Evolutionary conservation across 2,888 invertebrate genomes (phyloP), one percentile per base, ranked within the genome.

Genomic region (Caenorhabditis japonica): DNA sequence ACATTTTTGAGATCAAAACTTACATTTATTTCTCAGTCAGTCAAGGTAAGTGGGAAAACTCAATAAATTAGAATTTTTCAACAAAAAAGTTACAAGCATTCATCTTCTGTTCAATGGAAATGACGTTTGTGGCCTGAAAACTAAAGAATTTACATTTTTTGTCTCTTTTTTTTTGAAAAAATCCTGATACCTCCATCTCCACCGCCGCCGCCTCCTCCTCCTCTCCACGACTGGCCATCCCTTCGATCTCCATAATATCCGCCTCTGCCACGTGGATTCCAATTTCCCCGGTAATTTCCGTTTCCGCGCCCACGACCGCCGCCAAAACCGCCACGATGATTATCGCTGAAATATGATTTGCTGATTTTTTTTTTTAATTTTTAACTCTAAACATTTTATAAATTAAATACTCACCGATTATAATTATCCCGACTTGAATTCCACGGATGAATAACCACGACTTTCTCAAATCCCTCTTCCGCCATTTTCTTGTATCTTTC

Each of bases 381-480:
- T 30, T 30, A 30, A 7, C 30, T 5, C 5, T 30, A 34, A 52
- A 15, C 4, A n/a, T 46, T n/a, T 15, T 12, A 10, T 27, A 25
- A 44, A 25, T 44, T 12, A 13, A 33, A 47, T 10, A 15, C 7
- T 49, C 10, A 64, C 64, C 55, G 53, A n/a, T 33, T 38, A 4
- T 53, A 43, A 53, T 55, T 55, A 19, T 44, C 39, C 5, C 59
- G 33, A 17, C 41, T 52, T 21, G 70, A 44, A 43, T 60, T 43
- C 71, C 71, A 71, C 8, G 71, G 71, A 46, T 71, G 71, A 5
- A 71, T 49, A 1, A 71, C 71, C 4, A 71, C 39, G 27, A 58
- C 56, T 12, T 43, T 56, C 17, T 71, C 62, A 39, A 71, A 71
- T 15, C 71, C 71, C 0, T 51, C 39, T 15, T 71, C 46, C 3